Evolutionary conservation across 2,888 invertebrate genomes (phyloP), one percentile per base, ranked within the genome.

Genomic region (Ypsolopha scabrella): DNA sequence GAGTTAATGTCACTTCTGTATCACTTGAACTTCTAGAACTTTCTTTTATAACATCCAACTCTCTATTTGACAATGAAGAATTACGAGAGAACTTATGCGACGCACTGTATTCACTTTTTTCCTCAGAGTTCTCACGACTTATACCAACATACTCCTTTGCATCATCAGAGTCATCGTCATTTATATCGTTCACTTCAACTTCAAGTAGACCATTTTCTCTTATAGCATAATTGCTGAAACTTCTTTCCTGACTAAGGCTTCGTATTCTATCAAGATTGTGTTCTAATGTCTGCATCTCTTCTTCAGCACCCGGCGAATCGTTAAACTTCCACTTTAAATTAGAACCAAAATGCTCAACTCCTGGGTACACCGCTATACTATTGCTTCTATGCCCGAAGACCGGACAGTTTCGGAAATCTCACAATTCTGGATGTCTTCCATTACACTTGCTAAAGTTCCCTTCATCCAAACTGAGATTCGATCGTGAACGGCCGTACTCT

Each of bases 21-120:
- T 87, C 87, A 76, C 87, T 87, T 9, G 87, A 87, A 62, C 87
- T 87, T 59, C 86, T 74, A 9, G 87, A 87, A 64, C 87, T 87
- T 63, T 87, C 87, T 67, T 85, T 87, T 48, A 87, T 87, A 44
- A 87, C 85, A 56, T 87, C 87, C 43, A 87, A 74, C 65, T 87
- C 87, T 60, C 87, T 76, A 60, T 86, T 86, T 49, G 87, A 86
- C 51, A 86, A 59, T 46, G 87, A 86, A 6, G 87, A 87, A 58
- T 74, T 75, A 58, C 85, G 75, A 45, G 86, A 87, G 71, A 83
- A 87, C 58, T 86, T 86, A 66, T 80, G 75, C 41, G 63, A 56
- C 58, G 59, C 70, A 67, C 76, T 72, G 57, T 75, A 81, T 56
- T 85, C 85, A 75, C 75, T 75, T 71, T 79, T 83, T 46, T 83